A percentile compares a stretch with the other conserved stretches of the same genome.
Conservation (phyloP, 1,140 invertebrate species). For the Bombus waltoni region DNA sequence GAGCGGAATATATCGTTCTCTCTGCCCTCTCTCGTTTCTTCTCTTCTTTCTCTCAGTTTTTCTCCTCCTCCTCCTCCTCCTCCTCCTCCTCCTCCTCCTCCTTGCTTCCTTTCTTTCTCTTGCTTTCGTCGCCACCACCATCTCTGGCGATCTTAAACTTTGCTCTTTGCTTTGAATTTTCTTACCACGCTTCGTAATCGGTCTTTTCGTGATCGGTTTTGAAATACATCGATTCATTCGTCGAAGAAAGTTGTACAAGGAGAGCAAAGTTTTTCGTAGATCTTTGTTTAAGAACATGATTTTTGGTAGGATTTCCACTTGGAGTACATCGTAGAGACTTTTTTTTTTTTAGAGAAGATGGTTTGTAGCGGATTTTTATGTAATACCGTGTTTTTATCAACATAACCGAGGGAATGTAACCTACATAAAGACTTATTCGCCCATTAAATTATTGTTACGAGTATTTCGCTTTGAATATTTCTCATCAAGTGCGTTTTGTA, state of each 20-base stretch:
- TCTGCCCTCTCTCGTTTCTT: conserved; percentile 4
- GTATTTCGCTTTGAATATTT: no score
- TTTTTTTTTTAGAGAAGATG: no score
- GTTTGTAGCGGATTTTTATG: no score
- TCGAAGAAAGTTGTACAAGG: background rate
- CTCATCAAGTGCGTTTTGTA: no score
- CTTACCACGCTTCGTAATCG: background rate
- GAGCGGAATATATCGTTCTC: conserved; percentile 67
- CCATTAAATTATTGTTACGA: no score
- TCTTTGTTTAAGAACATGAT: background rate
- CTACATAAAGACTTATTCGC: no score
- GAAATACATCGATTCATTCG: background rate
- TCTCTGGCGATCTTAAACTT: background rate
- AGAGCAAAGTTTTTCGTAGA: background rate
- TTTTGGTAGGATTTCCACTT: no score
- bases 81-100: background rate
- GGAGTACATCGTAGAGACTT: no score
- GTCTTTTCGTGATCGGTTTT: background rate
- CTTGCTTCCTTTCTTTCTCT: no score
- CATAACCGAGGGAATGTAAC: no score
- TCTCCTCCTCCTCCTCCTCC: conserved; percentile 11
- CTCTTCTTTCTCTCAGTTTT: conserved; percentile 21
- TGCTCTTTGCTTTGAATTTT: background rate
- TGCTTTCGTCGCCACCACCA: background rate
- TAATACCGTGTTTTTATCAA: no score